These are phyloP conservation scores for Ameiurus melas DNA, from an alignment of 2,113 vertebrate species.

Conservation along the genomic window DNA sequence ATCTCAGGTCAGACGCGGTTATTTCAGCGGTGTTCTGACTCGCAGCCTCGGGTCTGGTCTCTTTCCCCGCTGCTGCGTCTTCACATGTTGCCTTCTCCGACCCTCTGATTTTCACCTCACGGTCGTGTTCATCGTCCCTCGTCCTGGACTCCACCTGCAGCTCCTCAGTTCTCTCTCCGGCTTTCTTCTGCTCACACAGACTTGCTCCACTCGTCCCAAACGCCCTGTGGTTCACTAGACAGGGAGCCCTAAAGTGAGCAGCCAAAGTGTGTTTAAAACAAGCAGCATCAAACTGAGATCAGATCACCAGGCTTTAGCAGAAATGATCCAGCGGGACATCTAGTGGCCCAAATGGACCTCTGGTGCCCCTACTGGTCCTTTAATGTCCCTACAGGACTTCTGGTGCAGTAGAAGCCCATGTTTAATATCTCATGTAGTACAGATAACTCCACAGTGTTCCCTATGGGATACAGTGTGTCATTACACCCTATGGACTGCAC, in stretches of 20 bases:
- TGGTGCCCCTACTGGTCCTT: not conserved
- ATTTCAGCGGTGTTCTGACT: not conserved
- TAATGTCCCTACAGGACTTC: not conserved
- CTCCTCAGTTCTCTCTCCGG: not conserved
- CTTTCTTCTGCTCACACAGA: conserved; percentile 62
- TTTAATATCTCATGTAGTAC: not conserved
- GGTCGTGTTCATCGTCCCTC: not conserved
- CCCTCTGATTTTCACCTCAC: not conserved
- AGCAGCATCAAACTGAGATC: not conserved
- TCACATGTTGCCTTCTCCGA: not conserved
- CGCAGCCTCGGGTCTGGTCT: not conserved
- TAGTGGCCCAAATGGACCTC: not conserved
- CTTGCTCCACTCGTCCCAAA: conserved; percentile 56
- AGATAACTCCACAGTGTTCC: not conserved
- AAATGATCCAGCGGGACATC: not conserved
- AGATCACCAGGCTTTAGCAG: not conserved
- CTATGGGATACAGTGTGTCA: not conserved
- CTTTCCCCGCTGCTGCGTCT: not conserved
- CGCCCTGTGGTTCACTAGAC: conserved; percentile 43
- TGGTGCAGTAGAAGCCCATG: not conserved
- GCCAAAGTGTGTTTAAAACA: not conserved
- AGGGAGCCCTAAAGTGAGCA: conserved; percentile 50
- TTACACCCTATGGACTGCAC: not conserved
- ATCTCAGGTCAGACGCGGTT: not conserved
- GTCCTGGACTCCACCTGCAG: conserved; percentile 8